Evolutionary conservation across 1,140 invertebrate genomes (phyloP).

Genomic region (Trypoxylus dichotomus): DNA sequence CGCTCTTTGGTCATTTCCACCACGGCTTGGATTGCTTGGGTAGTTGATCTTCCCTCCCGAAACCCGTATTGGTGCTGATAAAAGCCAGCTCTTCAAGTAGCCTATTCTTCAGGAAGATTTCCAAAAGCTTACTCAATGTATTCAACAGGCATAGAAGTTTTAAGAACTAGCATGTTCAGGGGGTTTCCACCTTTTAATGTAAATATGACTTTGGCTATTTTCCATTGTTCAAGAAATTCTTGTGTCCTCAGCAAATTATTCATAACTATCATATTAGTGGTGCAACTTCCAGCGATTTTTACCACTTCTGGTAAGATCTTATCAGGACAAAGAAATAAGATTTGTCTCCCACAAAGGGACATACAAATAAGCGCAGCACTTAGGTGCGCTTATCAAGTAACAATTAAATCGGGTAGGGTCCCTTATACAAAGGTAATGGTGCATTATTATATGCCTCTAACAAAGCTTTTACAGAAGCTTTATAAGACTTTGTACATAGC

Average conservation of each 20-base stretch:
- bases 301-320: conserved; percentile 35
- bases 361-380: no score
- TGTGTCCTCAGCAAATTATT: conserved; percentile 29
- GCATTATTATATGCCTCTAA: no score
- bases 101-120: not conserved
- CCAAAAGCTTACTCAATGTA: not conserved
- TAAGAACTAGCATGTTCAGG: conserved; percentile 27
- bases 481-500: no score
- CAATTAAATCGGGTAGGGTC: no score
- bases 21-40: not conserved
- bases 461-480: no score
- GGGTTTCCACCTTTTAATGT: not conserved
- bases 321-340: no score
- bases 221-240: conserved; percentile 32
- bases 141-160: conserved; percentile 30
- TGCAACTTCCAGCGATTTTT: conserved; percentile 13
- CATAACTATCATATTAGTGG: conserved; percentile 26
- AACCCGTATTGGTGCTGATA: not conserved
- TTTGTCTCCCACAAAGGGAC: no score
- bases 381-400: no score
- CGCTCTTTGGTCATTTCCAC: not conserved
- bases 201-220: not conserved
- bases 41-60: not conserved
- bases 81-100: not conserved
- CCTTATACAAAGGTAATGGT: no score